A percentile compares a stretch with the other conserved stretches of the same genome.
Evolutionary conservation across 2,113 vertebrate species (phyloP).

Genomic region (Gymnogyps californianus): DNA sequence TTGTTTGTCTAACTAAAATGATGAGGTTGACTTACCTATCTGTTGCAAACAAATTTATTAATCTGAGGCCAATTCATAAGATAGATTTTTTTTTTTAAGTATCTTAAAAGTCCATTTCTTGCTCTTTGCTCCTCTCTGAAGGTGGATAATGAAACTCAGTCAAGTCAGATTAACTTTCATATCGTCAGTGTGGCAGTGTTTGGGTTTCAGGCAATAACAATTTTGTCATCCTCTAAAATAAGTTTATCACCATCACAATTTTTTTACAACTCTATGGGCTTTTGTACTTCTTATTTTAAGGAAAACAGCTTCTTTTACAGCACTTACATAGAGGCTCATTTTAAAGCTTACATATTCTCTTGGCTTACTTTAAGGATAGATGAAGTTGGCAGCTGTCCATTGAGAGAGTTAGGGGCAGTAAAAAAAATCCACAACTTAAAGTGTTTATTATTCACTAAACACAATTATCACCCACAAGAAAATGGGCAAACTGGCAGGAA

Average conservation of each 20-base stretch:
- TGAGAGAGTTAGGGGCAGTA: not conserved
- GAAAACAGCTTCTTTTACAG: slow-evolving; percentile 8
- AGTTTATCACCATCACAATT: not conserved
- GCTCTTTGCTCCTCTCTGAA: not conserved
- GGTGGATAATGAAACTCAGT: not conserved
- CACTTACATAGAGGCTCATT: not conserved
- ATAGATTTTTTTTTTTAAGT: not conserved
- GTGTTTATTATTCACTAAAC: not conserved
- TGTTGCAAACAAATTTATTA: not conserved
- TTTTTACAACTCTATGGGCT: not conserved
- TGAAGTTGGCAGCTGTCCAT: slow-evolving; percentile 10
- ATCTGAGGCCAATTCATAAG: not conserved
- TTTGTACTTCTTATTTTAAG: slow-evolving; percentile 1
- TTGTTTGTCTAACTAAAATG: not conserved
- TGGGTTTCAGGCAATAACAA: slow-evolving; percentile 32
- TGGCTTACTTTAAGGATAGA: not conserved
- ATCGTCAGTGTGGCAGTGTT: not conserved
- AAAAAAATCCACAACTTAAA: not conserved
- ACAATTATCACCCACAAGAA: not conserved
- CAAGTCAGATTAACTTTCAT: not conserved
- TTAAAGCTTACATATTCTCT: slow-evolving; percentile 4
- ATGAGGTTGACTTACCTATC: not conserved
- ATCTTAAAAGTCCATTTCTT: not conserved
- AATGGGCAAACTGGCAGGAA: not conserved
- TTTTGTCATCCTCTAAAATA: not conserved